Conservation (phyloP, 2,888 invertebrate genomes). For the Macrosoma leucophasiata region DNA sequence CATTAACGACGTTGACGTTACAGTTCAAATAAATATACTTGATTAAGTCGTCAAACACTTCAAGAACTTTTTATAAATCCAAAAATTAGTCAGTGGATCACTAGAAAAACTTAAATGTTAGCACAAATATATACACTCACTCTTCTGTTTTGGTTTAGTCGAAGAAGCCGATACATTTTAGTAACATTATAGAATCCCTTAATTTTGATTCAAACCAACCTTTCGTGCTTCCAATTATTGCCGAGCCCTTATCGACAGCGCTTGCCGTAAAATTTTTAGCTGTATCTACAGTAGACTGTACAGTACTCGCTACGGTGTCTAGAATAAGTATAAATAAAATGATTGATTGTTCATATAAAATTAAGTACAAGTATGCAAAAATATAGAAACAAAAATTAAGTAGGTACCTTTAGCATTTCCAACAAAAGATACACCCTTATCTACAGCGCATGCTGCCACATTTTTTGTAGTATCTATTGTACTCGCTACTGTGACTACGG, state of each 20-base stretch:
- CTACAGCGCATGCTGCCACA: conserved; percentile 37
- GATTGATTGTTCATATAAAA: not conserved
- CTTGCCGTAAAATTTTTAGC: conserved; percentile 30
- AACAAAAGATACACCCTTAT: conserved; percentile 38
- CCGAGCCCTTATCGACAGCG: conserved; percentile 29
- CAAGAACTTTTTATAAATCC: too few species aligned
- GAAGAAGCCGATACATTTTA: too few species aligned
- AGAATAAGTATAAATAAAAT: conserved; percentile 18
- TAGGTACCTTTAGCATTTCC: conserved; percentile 41
- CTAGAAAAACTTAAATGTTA: too few species aligned
- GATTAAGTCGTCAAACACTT: too few species aligned
- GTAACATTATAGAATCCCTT: too few species aligned
- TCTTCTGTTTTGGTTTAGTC: too few species aligned
- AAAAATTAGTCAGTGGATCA: too few species aligned
- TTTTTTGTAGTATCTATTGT: conserved; percentile 43
- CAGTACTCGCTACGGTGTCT: conserved; percentile 31
- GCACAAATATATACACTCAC: too few species aligned
- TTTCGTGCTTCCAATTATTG: conserved; percentile 19
- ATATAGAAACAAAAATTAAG: not conserved
- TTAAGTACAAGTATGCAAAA: conserved; percentile 3
- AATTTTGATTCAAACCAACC: too few species aligned
- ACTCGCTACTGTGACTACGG: conserved; percentile 38
- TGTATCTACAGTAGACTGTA: conserved; percentile 29
- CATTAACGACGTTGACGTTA: too few species aligned
- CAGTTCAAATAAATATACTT: too few species aligned